Evolutionary conservation across 2,888 invertebrate species (phyloP), one percentile per base, ranked within the genome.

Genomic region (Ceramica pisi): DNA sequence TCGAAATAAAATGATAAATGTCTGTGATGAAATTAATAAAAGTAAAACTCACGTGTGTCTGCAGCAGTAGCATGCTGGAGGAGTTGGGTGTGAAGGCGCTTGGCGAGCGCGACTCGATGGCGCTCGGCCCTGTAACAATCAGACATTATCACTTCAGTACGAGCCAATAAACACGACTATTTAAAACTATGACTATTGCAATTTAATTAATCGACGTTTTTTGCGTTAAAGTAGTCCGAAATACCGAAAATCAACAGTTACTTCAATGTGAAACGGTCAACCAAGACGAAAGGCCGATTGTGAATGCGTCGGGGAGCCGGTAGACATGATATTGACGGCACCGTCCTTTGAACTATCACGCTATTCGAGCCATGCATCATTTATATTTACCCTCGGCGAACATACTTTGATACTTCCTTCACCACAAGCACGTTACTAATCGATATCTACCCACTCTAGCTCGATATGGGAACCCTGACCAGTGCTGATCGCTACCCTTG

Each of bases 61-160:
- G 98, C 97, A 98, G 97, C 95, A 98, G 98, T 97, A 98, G 98
- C 98, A 98, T 98, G 97, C 98, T 98, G 98, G 98, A 96, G 91
- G 96, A 96, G 92, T 96, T 96, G 89, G 96, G 93, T 91, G 96
- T 88, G 86, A 93, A 95, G 88, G 96, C 94, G 96, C 96, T 93
- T 96, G 96, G 96, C 93, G 95, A 95, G 94, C 96, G 96, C 94
- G 95, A 94, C 91, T 94, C 96, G 91, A 94, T 89, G 90, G 95
- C 95, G 95, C 96, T 96, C 92, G 96, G 96, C 94, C 96, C 96
- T 94, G 95, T 86, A 94, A 96, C 93, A 94, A 91, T 76, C 79
- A 84, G 85, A 92, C 90, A 88, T 88, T 59, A 55, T 80, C 80
- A 87, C 85, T 85, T 84, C 57, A 80, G 66, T 75, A 82, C 60